phyloP scores from a whole-genome alignment of 2,888 invertebrate genomes.

The Ceriagrion tenellum region DNA sequence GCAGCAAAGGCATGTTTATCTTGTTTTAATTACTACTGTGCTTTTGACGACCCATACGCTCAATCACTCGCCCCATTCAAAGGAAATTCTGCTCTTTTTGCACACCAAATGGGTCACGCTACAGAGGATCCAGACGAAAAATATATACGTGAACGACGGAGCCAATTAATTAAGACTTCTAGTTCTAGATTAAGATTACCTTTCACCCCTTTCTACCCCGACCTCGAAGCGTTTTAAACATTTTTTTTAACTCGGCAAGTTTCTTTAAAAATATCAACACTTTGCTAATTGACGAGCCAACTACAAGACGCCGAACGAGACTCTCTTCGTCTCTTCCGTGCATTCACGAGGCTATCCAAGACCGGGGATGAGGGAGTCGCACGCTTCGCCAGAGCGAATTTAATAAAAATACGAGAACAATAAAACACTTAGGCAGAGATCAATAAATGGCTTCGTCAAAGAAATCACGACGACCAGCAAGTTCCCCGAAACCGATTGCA shows the following conservation, averaged over 20 bases:
- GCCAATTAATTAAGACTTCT: conserved; percentile 7
- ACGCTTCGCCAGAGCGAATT: background rate
- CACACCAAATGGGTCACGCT: background rate
- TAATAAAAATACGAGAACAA: background rate
- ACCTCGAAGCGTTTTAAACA: background rate
- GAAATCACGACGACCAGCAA: background rate
- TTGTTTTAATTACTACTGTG: background rate
- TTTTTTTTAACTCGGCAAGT: background rate
- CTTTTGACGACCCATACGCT: background rate
- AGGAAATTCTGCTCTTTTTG: background rate
- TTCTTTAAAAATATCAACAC: background rate
- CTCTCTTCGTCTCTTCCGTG: background rate
- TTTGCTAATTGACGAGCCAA: background rate
- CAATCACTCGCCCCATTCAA: background rate
- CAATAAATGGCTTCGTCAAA: background rate
- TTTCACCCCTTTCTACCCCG: no score
- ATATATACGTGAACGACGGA: background rate
- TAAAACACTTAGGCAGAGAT: background rate
- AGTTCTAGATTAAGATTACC: background rate
- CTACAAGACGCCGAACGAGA: background rate
- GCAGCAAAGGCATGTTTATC: background rate
- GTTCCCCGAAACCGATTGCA: background rate
- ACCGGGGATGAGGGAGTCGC: background rate
- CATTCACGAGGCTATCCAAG: background rate
- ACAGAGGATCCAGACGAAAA: background rate